Conservation (phyloP, 2,797 vertebrate genomes). For the Enteromius afrohamiltoni region DNA sequence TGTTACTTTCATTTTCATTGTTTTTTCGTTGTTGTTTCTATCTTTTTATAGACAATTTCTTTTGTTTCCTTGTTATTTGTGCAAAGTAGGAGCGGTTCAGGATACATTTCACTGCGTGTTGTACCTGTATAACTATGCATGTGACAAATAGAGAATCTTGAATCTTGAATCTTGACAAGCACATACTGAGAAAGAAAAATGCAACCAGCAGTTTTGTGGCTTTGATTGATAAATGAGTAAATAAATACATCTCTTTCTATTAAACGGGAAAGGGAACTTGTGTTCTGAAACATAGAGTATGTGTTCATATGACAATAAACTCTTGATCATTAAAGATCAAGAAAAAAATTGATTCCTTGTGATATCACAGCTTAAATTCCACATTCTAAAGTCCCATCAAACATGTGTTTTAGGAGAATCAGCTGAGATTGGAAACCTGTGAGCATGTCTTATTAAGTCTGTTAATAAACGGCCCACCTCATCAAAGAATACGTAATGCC, state of each 20-base stretch:
- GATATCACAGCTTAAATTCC: conserved; percentile 18
- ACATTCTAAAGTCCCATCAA: conserved; percentile 63
- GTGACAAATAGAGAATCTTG: no score
- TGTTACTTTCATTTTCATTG: no score
- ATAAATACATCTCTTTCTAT: not conserved
- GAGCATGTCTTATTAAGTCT: conserved; percentile 65
- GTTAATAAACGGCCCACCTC: conserved; percentile 70
- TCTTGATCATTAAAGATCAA: conserved; percentile 15
- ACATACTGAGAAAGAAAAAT: not conserved
- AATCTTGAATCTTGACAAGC: no score
- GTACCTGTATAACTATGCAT: no score
- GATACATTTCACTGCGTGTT: no score
- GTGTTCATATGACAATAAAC: not conserved
- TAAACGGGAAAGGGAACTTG: not conserved
- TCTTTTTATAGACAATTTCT: no score
- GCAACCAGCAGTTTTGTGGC: no score
- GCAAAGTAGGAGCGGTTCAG: no score
- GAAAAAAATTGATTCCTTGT: not conserved
- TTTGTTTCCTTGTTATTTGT: no score
- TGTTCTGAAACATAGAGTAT: not conserved
- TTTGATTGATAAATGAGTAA: no score
- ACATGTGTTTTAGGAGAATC: conserved; percentile 60
- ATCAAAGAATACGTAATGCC: conserved; percentile 65
- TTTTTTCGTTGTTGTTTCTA: no score
- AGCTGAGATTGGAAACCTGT: conserved; percentile 65